phyloP scores from a whole-genome alignment of 2,113 vertebrate genomes.

The Climacteris rufus region DNA sequence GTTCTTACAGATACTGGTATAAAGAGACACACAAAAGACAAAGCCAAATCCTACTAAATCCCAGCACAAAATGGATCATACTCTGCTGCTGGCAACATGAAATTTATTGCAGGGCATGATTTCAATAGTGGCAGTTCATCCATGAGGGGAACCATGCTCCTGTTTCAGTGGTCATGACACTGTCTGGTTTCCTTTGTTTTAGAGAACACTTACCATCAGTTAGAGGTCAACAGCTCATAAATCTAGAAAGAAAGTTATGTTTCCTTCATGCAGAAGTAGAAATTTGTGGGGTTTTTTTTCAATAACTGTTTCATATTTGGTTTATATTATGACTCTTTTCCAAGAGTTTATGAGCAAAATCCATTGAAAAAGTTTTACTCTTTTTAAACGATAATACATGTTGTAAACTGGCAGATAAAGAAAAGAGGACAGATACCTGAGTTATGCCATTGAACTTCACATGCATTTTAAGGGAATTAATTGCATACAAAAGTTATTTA shows the following conservation, averaged over 20 bases:
- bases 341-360: neutral
- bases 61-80: neutral
- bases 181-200: neutral
- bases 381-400: neutral
- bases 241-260: neutral
- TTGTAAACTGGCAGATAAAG: neutral
- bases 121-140: constrained; percentile 1
- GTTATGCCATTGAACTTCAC: neutral
- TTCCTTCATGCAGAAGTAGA: neutral
- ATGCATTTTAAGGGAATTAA: neutral
- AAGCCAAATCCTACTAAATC: neutral
- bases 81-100: neutral
- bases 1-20: neutral
- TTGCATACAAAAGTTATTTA: neutral
- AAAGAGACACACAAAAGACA: neutral
- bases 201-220: neutral
- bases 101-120: constrained; percentile 8
- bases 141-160: neutral
- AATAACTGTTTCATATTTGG: neutral
- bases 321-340: neutral
- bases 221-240: neutral
- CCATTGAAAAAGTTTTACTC: neutral
- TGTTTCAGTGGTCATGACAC: neutral
- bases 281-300: neutral
- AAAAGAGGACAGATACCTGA: neutral